Percentiles rank a stretch among this genome's conserved stretches.
phyloP scores from a whole-genome alignment of 2,888 invertebrate species.

The Gandaritis pyraliata region DNA sequence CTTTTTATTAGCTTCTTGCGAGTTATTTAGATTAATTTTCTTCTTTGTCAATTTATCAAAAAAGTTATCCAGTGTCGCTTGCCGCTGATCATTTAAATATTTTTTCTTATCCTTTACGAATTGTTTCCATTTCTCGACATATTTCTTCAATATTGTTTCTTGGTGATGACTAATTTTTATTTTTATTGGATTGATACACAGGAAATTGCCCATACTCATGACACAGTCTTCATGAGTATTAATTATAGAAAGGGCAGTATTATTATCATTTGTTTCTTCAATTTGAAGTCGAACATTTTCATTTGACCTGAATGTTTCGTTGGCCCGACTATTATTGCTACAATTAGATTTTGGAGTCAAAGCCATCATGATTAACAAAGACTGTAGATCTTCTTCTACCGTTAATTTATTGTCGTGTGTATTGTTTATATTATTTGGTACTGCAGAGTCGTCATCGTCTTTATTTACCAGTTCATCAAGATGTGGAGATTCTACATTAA shows the following conservation, averaged over 20 bases:
- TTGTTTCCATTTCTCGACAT: slow-evolving; percentile 65
- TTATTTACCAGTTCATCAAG: slow-evolving; percentile 24
- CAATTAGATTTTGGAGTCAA: slow-evolving; percentile 55
- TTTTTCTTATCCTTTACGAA: slow-evolving; percentile 58
- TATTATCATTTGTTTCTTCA: slow-evolving; percentile 17
- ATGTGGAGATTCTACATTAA: slow-evolving; percentile 31
- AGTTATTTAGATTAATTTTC: slow-evolving; percentile 53
- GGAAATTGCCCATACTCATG: slow-evolving; percentile 45
- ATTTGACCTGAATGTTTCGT: slow-evolving; percentile 26
- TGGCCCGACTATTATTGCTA: slow-evolving; percentile 18
- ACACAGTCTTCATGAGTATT: slow-evolving; percentile 37
- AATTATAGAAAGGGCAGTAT: slow-evolving; percentile 3
- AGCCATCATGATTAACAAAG: slow-evolving; percentile 70
- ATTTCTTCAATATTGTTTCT: slow-evolving; percentile 60
- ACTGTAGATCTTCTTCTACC: slow-evolving; percentile 59
- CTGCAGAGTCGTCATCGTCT: slow-evolving; percentile 23
- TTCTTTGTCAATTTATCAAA: slow-evolving; percentile 72
- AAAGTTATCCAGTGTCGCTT: slow-evolving; percentile 65
- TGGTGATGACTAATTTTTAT: slow-evolving; percentile 54
- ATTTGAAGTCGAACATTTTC: slow-evolving; percentile 32
- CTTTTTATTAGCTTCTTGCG: slow-evolving; percentile 53
- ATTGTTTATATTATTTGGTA: slow-evolving; percentile 25
- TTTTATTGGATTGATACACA: slow-evolving; percentile 61
- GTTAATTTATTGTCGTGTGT: slow-evolving; percentile 19
- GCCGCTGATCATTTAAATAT: slow-evolving; percentile 57